Percentiles rank a stretch among this genome's conserved stretches.
Evolutionary conservation across 1,140 invertebrate genomes (phyloP).

Genomic region (Neodiprion pinetum): DNA sequence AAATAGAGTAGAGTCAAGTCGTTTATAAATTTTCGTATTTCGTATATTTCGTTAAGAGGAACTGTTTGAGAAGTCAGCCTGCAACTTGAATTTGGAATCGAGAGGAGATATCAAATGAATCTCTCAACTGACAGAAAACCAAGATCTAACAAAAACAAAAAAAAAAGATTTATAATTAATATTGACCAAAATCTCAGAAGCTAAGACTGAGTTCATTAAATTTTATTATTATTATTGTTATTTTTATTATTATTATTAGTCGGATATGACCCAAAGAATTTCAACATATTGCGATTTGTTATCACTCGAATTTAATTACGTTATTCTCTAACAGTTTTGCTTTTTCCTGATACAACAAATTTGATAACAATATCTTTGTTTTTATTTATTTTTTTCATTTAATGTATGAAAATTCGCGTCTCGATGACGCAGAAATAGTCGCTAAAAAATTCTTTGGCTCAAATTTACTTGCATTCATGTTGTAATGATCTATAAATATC

Average conservation of each 20-base stretch:
- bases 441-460: slow-evolving; percentile 43
- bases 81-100: slow-evolving; percentile 36
- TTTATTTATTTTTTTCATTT: too few species aligned
- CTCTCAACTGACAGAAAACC: slow-evolving; percentile 25
- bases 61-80: slow-evolving; percentile 48
- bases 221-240: neutral
- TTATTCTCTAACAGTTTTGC: too few species aligned
- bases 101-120: slow-evolving; percentile 26
- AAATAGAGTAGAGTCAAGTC: slow-evolving; percentile 26
- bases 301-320: slow-evolving; percentile 5
- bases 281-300: slow-evolving; percentile 35
- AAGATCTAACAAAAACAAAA: slow-evolving; percentile 13
- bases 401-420: too few species aligned
- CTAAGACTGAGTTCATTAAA: neutral
- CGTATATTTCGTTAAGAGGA: slow-evolving; percentile 50
- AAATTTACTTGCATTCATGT: slow-evolving; percentile 37
- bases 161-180: neutral
- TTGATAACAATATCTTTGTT: too few species aligned
- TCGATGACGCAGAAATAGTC: neutral
- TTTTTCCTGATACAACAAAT: too few species aligned
- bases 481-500: slow-evolving; percentile 24
- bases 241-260: slow-evolving; percentile 6
- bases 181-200: too few species aligned
- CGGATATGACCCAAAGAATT: slow-evolving; percentile 53
- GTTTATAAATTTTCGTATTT: slow-evolving; percentile 38